These are phyloP conservation scores for Cololabis saira DNA, from an alignment of 2,113 vertebrate genomes.

Conservation along the genomic window DNA sequence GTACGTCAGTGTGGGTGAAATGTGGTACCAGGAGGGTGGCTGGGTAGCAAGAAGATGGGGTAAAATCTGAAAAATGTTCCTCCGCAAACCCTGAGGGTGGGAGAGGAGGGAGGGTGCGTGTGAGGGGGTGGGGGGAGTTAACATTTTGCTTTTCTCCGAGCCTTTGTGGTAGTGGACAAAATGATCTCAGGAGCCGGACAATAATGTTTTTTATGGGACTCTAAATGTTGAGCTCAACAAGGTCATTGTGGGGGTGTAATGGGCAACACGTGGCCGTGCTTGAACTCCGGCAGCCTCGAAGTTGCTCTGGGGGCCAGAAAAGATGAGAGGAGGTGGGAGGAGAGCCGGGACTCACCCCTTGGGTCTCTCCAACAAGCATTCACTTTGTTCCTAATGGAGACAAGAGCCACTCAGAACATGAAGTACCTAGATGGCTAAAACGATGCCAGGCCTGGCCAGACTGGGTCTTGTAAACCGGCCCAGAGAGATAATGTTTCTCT, in stretches of 20 bases:
- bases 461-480: conserved; percentile 81
- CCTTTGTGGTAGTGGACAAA: conserved; percentile 86
- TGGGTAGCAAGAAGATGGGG: conserved; percentile 54
- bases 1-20: conserved; percentile 75
- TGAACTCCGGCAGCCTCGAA: conserved; percentile 86
- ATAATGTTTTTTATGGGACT: conserved; percentile 94
- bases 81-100: conserved; percentile 59
- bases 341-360: conserved; percentile 71
- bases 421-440: conserved; percentile 82
- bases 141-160: conserved; percentile 85
- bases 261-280: conserved; percentile 87
- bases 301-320: conserved; percentile 61
- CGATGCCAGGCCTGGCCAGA: conserved; percentile 74
- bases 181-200: conserved; percentile 87
- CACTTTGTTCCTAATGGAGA: conserved; percentile 86
- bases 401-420: conserved; percentile 80
- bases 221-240: conserved; percentile 90
- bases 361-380: conserved; percentile 80
- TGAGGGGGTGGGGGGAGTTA: conserved; percentile 68
- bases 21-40: conserved; percentile 52
- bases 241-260: conserved; percentile 86
- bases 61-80: conserved; percentile 85
- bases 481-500: conserved; percentile 88
- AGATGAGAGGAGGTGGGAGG: conserved; percentile 55
- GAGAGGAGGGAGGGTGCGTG: neutral